A percentile compares a stretch with the other conserved stretches of the same genome.
phyloP scores from a whole-genome alignment of 2,888 invertebrate genomes.

The Stegana nigrithorax region DNA sequence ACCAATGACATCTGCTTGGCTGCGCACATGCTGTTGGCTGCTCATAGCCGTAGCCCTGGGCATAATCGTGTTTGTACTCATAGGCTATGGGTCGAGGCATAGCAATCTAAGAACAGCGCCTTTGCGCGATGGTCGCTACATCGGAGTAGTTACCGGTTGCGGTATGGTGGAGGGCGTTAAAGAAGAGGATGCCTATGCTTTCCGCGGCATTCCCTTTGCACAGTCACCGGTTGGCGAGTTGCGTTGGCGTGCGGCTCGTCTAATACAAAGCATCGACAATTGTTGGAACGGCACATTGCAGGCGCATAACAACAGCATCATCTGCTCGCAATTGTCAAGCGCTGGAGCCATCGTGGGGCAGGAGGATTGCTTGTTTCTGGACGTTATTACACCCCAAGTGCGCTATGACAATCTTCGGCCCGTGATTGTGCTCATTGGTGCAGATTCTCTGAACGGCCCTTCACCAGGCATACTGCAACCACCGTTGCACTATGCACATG shows the following conservation, averaged over 20 bases:
- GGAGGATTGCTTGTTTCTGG: conserved; percentile 86
- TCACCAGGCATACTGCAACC: conserved; percentile 80
- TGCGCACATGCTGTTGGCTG: too few relatives aligned
- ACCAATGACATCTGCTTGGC: too few relatives aligned
- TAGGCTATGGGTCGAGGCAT: not conserved
- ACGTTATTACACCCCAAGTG: conserved; percentile 85
- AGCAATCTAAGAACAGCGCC: conserved; percentile 70
- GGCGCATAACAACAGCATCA: conserved; percentile 74
- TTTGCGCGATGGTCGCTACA: conserved; percentile 79
- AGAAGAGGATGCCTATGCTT: conserved; percentile 83
- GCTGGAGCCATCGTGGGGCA: conserved; percentile 76
- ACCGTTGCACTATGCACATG: conserved; percentile 79
- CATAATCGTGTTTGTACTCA: too few relatives aligned
- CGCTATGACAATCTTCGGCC: conserved; percentile 83
- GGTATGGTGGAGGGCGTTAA: conserved; percentile 83
- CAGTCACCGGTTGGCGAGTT: conserved; percentile 77
- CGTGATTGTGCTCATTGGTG: conserved; percentile 85
- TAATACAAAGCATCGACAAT: conserved; percentile 75
- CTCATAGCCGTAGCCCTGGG: too few relatives aligned
- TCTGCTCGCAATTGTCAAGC: conserved; percentile 79
- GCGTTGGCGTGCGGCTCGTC: conserved; percentile 78
- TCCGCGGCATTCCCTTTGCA: conserved; percentile 86
- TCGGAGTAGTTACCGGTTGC: conserved; percentile 80
- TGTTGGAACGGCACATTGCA: conserved; percentile 84
- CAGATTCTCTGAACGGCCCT: conserved; percentile 81